Conservation (phyloP, 2,888 invertebrate genomes). For the Boloria euphrosyne region DNA sequence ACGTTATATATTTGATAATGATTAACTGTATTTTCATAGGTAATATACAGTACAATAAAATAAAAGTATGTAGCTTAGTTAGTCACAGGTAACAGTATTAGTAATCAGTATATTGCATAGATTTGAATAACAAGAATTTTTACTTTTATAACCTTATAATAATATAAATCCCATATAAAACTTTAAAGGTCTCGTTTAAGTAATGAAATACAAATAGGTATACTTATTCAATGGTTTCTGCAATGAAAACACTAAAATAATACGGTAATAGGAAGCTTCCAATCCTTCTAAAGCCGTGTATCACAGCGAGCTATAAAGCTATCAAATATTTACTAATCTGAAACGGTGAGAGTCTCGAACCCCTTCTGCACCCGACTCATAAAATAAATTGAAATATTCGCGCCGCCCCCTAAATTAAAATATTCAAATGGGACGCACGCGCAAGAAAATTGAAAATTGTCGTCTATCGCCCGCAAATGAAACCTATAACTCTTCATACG, state of each 20-base stretch:
- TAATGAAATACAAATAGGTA: neutral
- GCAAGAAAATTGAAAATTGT: conserved; percentile 83
- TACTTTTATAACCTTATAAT: too few relatives aligned
- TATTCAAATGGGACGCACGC: conserved; percentile 83
- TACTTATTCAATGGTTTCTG: neutral
- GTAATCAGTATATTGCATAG: too few relatives aligned
- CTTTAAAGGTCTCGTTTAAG: too few relatives aligned
- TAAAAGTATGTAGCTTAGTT: too few relatives aligned
- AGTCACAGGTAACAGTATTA: too few relatives aligned
- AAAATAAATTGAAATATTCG: conserved; percentile 83
- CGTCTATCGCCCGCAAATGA: conserved; percentile 83
- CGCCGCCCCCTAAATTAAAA: conserved; percentile 83
- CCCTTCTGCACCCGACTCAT: conserved; percentile 79
- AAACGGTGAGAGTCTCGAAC: conserved; percentile 75
- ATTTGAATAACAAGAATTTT: too few relatives aligned
- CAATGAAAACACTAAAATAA: conserved; percentile 6
- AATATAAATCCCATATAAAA: too few relatives aligned
- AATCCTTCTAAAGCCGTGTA: conserved; percentile 69
- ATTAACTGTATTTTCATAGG: too few relatives aligned
- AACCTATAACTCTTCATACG: conserved; percentile 80
- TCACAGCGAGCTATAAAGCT: conserved; percentile 79
- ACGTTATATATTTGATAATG: too few relatives aligned
- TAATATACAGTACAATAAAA: too few relatives aligned
- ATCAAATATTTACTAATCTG: conserved; percentile 83
- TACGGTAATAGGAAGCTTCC: conserved; percentile 41